Conservation (phyloP, 2,888 invertebrate genomes). For the Dicranocentrus wangi region DNA sequence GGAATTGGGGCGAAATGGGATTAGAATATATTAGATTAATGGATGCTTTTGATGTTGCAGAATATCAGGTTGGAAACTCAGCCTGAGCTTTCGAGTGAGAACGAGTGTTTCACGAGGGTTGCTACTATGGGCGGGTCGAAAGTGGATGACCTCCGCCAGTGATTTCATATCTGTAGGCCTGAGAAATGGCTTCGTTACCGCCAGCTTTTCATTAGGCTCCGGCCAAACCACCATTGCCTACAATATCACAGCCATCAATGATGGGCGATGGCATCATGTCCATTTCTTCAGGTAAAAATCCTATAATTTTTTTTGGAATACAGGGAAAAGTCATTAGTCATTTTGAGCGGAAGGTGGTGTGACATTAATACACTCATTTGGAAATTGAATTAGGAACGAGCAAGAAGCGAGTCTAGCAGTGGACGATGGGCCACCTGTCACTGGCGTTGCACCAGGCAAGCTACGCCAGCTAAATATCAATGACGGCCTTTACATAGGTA, state of each 20-base stretch:
- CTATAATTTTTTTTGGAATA: not conserved
- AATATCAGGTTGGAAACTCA: constrained; percentile 87
- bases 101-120: constrained; percentile 83
- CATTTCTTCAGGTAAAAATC: constrained; percentile 82
- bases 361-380: too few relatives aligned
- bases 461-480: constrained; percentile 89
- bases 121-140: constrained; percentile 87
- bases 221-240: constrained; percentile 89
- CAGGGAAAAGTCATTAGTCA: not conserved
- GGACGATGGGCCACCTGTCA: constrained; percentile 88
- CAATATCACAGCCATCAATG: constrained; percentile 89
- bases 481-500: constrained; percentile 92
- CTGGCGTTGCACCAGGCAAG: constrained; percentile 88
- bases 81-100: constrained; percentile 90
- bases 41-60: constrained; percentile 76
- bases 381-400: constrained; percentile 81
- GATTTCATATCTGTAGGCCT: constrained; percentile 91
- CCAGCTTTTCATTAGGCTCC: constrained; percentile 89
- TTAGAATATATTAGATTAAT: constrained; percentile 24
- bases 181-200: constrained; percentile 79
- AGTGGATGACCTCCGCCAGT: constrained; percentile 79
- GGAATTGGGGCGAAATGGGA: constrained; percentile 25
- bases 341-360: too few relatives aligned
- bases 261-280: constrained; percentile 89
- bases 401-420: constrained; percentile 90